phyloP scores from a whole-genome alignment of 2,888 invertebrate genomes.

The Plagiodera versicolora region DNA sequence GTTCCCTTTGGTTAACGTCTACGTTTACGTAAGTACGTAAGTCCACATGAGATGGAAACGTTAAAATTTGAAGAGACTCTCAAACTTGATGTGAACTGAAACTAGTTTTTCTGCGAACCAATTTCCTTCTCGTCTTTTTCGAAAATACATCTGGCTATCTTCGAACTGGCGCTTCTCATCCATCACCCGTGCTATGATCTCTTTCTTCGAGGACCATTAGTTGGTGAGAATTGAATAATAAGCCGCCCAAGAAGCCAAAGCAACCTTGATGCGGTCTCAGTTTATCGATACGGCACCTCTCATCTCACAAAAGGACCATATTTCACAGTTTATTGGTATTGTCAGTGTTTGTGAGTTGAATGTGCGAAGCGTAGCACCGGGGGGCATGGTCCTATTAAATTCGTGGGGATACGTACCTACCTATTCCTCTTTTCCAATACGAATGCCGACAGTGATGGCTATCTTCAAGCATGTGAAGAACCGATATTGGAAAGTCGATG shows the following conservation, averaged over 20 bases:
- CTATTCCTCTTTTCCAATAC: not conserved
- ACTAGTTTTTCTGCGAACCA: too few relatives aligned
- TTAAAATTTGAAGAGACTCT: too few relatives aligned
- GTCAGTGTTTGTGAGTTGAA: slow-evolving; percentile 40
- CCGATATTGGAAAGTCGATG: not conserved
- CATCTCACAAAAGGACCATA: slow-evolving; percentile 42
- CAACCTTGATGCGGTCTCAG: slow-evolving; percentile 32
- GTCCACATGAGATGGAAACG: too few relatives aligned
- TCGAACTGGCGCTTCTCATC: too few relatives aligned
- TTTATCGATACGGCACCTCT: slow-evolving; percentile 33
- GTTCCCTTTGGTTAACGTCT: too few relatives aligned
- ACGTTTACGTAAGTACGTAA: too few relatives aligned
- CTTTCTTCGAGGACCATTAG: slow-evolving; percentile 14
- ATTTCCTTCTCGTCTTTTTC: too few relatives aligned
- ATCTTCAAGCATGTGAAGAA: not conserved
- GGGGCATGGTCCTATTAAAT: slow-evolving; percentile 8
- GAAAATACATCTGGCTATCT: too few relatives aligned
- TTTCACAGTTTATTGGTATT: slow-evolving; percentile 46
- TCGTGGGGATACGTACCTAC: not conserved
- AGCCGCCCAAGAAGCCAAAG: slow-evolving; percentile 38
- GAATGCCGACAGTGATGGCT: not conserved
- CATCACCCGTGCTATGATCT: slow-evolving; percentile 20
- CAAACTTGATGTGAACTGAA: too few relatives aligned
- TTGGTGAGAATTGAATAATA: slow-evolving; percentile 17
- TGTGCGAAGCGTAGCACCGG: slow-evolving; percentile 37